Percentiles rank a stretch among this genome's conserved stretches.
Evolutionary conservation across 2,888 invertebrate genomes (phyloP).

Genomic region (Loripinus fragilis): DNA sequence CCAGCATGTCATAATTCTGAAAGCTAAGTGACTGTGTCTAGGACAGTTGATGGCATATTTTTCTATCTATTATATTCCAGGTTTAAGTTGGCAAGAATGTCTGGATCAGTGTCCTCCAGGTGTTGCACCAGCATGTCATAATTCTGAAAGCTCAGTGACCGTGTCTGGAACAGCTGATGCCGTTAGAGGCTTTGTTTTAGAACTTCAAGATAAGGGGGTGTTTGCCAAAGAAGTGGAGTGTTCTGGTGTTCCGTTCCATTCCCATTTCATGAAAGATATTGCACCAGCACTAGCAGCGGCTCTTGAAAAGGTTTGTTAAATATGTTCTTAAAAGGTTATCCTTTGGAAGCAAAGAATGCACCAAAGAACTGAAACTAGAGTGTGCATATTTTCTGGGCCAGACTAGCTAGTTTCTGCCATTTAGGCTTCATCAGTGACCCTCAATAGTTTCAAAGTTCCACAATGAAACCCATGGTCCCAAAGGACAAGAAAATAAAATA

Average conservation of each 20-base stretch:
- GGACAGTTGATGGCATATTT: neutral
- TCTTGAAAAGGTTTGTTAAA: neutral
- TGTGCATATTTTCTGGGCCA: no score
- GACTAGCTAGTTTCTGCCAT: no score
- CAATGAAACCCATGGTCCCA: no score
- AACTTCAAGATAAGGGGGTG: neutral
- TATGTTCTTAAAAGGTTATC: no score
- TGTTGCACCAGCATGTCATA: conserved; percentile 85
- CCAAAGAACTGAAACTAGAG: no score
- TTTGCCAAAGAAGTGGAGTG: neutral
- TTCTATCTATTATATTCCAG: no score
- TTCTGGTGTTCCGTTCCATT: conserved; percentile 8
- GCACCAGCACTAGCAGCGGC: neutral
- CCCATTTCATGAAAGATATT: conserved; percentile 11
- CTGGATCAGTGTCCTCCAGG: neutral
- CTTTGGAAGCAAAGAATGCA: no score
- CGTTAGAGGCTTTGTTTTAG: neutral
- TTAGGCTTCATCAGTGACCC: no score
- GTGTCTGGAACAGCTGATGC: conserved; percentile 87
- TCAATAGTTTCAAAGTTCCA: no score
- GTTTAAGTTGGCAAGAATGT: neutral
- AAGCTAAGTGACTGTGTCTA: conserved; percentile 98
- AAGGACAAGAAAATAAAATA: no score
- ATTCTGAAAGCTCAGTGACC: conserved; percentile 96
- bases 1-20: conserved; percentile 88